phyloP scores from a whole-genome alignment of 2,888 invertebrate species.

The Clivina fossor region DNA sequence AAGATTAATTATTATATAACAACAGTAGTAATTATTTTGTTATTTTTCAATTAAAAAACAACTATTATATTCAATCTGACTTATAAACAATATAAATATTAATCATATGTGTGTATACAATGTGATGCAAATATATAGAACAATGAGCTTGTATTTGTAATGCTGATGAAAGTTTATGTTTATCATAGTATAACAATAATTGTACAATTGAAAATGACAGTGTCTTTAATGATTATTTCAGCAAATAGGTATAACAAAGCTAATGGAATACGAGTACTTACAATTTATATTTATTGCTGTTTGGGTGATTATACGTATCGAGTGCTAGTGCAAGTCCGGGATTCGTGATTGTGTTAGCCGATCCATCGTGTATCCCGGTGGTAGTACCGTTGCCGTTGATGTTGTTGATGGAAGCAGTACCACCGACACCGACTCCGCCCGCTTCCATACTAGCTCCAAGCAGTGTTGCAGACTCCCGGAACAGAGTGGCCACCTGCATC shows the following conservation, averaged over 20 bases:
- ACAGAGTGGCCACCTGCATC: constrained; percentile 70
- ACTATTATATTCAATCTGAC: no score
- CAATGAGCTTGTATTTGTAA: no score
- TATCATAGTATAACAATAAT: no score
- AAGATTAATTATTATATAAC: no score
- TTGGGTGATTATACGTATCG: constrained; percentile 52
- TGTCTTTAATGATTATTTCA: no score
- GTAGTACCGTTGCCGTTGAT: constrained; percentile 42
- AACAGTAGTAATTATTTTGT: no score
- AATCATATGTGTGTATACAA: no score
- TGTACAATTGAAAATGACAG: no score
- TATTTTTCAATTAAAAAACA: no score
- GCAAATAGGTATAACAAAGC: not conserved
- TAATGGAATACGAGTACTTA: constrained; percentile 45
- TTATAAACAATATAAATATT: no score
- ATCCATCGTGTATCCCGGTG: constrained; percentile 46
- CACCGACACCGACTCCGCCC: constrained; percentile 50
- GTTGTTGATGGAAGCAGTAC: constrained; percentile 35
- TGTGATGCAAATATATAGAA: no score
- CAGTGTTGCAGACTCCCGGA: constrained; percentile 67
- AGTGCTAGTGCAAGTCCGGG: constrained; percentile 41
- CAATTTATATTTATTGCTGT: constrained; percentile 54
- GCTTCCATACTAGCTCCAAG: constrained; percentile 65
- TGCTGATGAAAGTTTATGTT: no score
- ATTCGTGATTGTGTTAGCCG: constrained; percentile 39